Percentiles rank a stretch among this genome's conserved stretches.
phyloP scores from a whole-genome alignment of 2,888 invertebrate genomes.

The Tricholauxania praeusta region DNA sequence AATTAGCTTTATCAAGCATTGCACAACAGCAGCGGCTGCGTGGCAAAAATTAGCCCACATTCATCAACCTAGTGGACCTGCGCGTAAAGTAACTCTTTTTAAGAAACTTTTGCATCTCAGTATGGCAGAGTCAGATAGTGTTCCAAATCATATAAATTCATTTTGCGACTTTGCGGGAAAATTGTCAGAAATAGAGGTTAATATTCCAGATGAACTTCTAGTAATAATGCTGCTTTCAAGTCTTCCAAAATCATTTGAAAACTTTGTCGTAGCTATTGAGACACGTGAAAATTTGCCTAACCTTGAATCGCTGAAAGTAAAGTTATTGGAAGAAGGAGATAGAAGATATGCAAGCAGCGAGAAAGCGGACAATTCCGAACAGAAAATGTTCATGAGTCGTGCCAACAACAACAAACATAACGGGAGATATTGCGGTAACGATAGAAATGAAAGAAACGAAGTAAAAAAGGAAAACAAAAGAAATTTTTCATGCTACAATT shows the following conservation, averaged over 20 bases:
- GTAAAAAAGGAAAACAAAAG: no score
- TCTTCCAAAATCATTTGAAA: slow-evolving; percentile 42
- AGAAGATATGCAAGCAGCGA: slow-evolving; percentile 24
- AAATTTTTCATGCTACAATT: neutral
- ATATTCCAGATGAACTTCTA: slow-evolving; percentile 38
- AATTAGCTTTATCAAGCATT: slow-evolving; percentile 40
- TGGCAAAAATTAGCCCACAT: slow-evolving; percentile 41
- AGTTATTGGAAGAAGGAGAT: slow-evolving; percentile 39
- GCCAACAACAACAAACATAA: no score
- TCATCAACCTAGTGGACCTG: slow-evolving; percentile 41
- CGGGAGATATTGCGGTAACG: no score
- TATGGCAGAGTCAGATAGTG: slow-evolving; percentile 30
- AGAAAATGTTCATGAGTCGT: no score
- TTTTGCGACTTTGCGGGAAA: slow-evolving; percentile 21
- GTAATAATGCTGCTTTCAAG: slow-evolving; percentile 45
- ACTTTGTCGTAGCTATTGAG: slow-evolving; percentile 45
- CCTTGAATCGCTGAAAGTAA: slow-evolving; percentile 29
- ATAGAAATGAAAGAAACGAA: neutral
- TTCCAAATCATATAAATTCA: slow-evolving; percentile 39
- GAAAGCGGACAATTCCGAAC: neutral
- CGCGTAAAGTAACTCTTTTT: slow-evolving; percentile 43
- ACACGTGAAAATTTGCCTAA: slow-evolving; percentile 40
- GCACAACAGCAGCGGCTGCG: slow-evolving; percentile 32
- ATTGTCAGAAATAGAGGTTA: slow-evolving; percentile 38
- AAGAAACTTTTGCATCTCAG: slow-evolving; percentile 35